Evolutionary conservation across 2,797 vertebrate genomes (phyloP).

Genomic region (Lithobates sylvaticus): DNA sequence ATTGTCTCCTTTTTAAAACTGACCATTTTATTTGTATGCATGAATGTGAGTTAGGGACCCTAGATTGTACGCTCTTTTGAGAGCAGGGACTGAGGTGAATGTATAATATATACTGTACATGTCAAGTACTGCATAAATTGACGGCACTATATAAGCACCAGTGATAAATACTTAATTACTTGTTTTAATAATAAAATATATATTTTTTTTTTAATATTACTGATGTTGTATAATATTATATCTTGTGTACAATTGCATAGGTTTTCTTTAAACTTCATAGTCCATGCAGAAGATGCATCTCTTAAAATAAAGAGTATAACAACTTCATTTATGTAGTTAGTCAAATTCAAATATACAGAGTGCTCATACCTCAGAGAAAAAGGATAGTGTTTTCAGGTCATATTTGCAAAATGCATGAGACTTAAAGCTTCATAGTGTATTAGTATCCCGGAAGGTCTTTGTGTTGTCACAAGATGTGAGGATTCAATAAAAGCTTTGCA

Average conservation of each 20-base stretch:
- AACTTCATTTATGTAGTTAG: constrained; percentile 41
- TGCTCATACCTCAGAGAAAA: constrained; percentile 58
- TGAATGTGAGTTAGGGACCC: too few species aligned
- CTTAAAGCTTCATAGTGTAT: constrained; percentile 67
- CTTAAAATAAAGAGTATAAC: constrained; percentile 46
- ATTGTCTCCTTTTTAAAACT: too few species aligned
- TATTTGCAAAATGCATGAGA: constrained; percentile 71
- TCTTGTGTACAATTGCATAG: not conserved
- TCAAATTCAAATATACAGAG: constrained; percentile 34
- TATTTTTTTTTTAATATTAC: too few species aligned
- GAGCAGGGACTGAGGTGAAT: too few species aligned
- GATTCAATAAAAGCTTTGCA: constrained; percentile 65
- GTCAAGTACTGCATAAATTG: too few species aligned
- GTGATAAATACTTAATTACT: too few species aligned
- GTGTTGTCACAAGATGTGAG: constrained; percentile 70
- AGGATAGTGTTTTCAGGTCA: constrained; percentile 69
- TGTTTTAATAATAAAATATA: too few species aligned
- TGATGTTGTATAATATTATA: not conserved
- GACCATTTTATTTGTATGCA: too few species aligned
- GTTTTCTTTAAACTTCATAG: too few species aligned
- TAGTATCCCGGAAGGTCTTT: constrained; percentile 68
- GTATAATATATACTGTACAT: too few species aligned
- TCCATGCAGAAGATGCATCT: not conserved
- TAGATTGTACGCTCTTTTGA: too few species aligned
- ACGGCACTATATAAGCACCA: too few species aligned